A percentile compares a stretch with the other conserved stretches of the same genome.
phyloP scores from a whole-genome alignment of 2,888 invertebrate genomes.

The Fabriciana adippe region DNA sequence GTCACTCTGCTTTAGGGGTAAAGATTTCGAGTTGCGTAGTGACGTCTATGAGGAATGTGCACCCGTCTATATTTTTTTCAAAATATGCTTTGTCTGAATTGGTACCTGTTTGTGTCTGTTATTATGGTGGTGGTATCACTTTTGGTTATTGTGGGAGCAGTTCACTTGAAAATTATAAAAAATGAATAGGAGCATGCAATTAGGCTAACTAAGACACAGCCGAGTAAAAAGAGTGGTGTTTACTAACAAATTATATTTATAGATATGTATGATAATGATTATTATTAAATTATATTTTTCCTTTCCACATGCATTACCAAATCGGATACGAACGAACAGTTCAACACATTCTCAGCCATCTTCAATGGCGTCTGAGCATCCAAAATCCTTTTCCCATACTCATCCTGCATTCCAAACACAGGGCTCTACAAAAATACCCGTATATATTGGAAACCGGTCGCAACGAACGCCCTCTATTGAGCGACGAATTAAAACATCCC shows the following conservation, averaged over 20 bases:
- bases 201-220: conserved; percentile 28
- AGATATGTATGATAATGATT: conserved; percentile 36
- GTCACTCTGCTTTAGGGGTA: conserved; percentile 54
- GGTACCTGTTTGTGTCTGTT: conserved; percentile 23
- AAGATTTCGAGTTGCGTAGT: conserved; percentile 52
- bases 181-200: conserved; percentile 26
- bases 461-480: conserved; percentile 81
- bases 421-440: conserved; percentile 88
- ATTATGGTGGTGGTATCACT: conserved; percentile 35
- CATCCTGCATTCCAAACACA: conserved; percentile 82
- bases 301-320: conserved; percentile 74
- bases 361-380: conserved; percentile 76
- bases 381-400: conserved; percentile 76
- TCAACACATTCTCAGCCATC: conserved; percentile 81
- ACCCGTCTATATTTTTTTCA: conserved; percentile 29
- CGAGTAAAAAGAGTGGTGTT: conserved; percentile 24
- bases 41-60: conserved; percentile 45
- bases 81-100: conserved; percentile 26
- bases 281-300: conserved; percentile 55
- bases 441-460: conserved; percentile 85
- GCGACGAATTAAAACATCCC: conserved; percentile 58
- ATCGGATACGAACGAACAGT: conserved; percentile 66
- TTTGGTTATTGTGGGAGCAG: background rate
- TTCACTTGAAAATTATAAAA: conserved; percentile 25
- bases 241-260: conserved; percentile 51